Conservation (phyloP, 1,140 invertebrate genomes). For the Drosophila insularis region DNA sequence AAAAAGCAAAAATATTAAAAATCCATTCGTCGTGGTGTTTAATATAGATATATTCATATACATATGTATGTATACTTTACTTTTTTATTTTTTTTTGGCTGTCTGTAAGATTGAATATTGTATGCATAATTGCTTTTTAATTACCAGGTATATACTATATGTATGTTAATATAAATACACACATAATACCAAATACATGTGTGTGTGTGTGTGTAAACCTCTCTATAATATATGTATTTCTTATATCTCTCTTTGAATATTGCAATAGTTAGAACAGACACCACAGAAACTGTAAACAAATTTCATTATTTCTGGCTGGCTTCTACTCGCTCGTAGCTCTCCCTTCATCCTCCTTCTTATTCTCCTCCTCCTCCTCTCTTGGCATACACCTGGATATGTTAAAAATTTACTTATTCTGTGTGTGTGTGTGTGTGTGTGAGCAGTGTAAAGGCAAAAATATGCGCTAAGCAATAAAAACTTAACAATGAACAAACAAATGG, state of each 20-base stretch:
- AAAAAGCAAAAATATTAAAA: not conserved
- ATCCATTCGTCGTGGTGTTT: not conserved
- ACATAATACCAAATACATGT: not conserved
- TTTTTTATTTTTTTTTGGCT: not conserved
- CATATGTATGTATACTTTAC: not conserved
- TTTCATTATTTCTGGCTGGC: constrained; percentile 31
- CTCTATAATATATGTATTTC: constrained; percentile 1
- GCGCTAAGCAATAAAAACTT: constrained; percentile 65
- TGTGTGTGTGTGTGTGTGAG: constrained; percentile 33
- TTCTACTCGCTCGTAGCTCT: not conserved
- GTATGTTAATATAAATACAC: constrained; percentile 11
- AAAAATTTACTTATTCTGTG: constrained; percentile 37
- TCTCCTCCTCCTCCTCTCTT: not conserved
- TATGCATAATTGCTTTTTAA: constrained; percentile 74
- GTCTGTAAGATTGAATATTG: constrained; percentile 25
- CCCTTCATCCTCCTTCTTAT: not conserved
- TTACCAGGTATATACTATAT: constrained; percentile 36
- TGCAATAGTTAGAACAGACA: constrained; percentile 36
- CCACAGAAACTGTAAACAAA: constrained; percentile 55
- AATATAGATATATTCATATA: not conserved
- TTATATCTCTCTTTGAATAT: constrained; percentile 13
- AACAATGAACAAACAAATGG: constrained; percentile 75
- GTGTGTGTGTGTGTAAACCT: constrained; percentile 9
- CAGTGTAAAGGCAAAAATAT: constrained; percentile 75
- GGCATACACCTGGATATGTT: constrained; percentile 26